Percentiles rank a stretch among this genome's conserved stretches.
Conservation (phyloP, 1,140 invertebrate genomes). For the Sesamia nonagrioides region DNA sequence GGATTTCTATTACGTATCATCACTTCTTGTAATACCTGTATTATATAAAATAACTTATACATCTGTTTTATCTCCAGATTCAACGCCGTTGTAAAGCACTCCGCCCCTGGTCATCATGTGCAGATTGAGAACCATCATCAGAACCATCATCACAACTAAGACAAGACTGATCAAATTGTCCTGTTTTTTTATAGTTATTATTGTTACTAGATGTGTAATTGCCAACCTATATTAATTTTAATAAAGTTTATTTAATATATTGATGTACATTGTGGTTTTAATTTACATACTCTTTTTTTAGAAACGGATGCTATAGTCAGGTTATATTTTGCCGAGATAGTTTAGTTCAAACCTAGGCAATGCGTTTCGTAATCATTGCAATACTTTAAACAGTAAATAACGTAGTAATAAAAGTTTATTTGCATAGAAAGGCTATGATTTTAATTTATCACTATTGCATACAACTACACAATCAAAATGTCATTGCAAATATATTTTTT, state of each 20-base stretch:
- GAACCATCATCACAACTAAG: slow-evolving; percentile 79
- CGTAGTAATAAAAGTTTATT: not conserved
- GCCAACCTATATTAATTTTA: slow-evolving; percentile 47
- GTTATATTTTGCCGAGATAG: too few relatives aligned
- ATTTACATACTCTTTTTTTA: not conserved
- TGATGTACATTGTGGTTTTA: slow-evolving; percentile 18
- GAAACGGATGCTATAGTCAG: too few relatives aligned
- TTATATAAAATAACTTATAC: slow-evolving; percentile 22
- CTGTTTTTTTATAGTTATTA: slow-evolving; percentile 31
- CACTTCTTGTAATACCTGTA: slow-evolving; percentile 26
- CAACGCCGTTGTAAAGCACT: slow-evolving; percentile 80
- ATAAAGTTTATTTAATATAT: slow-evolving; percentile 55
- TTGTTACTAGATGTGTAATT: slow-evolving; percentile 62
- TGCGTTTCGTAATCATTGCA: too few relatives aligned
- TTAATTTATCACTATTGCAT: not conserved
- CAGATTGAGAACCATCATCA: slow-evolving; percentile 79
- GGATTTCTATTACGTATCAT: slow-evolving; percentile 30
- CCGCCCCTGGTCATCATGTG: slow-evolving; percentile 76
- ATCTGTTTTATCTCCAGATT: slow-evolving; percentile 67
- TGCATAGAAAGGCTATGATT: not conserved
- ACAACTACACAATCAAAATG: not conserved
- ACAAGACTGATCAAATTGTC: slow-evolving; percentile 37
- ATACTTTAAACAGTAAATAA: too few relatives aligned
- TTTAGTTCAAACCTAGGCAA: too few relatives aligned
- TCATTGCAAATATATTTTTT: not conserved